Percentiles rank a stretch among this genome's conserved stretches.
These are phyloP conservation scores for Siphonodentalium dalli DNA, from an alignment of 2,888 invertebrate species.

Conservation along the genomic window DNA sequence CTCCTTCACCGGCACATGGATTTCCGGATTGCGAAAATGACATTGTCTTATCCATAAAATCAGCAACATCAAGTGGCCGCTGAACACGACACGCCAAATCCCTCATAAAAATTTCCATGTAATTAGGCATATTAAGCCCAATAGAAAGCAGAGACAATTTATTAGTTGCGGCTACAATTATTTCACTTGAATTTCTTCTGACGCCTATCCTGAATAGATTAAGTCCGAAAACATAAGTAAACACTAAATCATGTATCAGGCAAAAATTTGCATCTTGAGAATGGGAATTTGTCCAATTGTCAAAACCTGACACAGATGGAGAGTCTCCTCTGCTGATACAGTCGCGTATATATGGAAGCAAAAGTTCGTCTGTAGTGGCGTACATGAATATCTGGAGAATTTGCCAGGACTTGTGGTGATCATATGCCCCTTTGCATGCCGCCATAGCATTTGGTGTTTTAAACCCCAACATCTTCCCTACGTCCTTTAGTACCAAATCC, in stretches of 20 bases:
- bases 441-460: not conserved
- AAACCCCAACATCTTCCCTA: not conserved
- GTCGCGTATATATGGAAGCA: not conserved
- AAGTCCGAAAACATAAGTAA: too few species aligned
- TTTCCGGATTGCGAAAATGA: slow-evolving; percentile 7
- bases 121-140: slow-evolving; percentile 13
- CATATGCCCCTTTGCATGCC: not conserved
- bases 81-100: not conserved
- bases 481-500: not conserved
- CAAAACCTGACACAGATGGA: too few species aligned
- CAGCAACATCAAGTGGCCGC: not conserved
- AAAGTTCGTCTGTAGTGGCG: not conserved
- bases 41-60: slow-evolving; percentile 1
- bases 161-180: not conserved
- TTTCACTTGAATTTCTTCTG: not conserved
- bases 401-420: not conserved
- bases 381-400: not conserved
- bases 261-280: too few species aligned
- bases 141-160: slow-evolving; percentile 3
- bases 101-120: slow-evolving; percentile 2
- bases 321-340: too few species aligned
- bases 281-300: too few species aligned
- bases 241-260: too few species aligned
- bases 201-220: not conserved
- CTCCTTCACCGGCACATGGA: slow-evolving; percentile 8